Conservation (phyloP, 2,797 vertebrate genomes). For the Cirrhinus molitorella region DNA sequence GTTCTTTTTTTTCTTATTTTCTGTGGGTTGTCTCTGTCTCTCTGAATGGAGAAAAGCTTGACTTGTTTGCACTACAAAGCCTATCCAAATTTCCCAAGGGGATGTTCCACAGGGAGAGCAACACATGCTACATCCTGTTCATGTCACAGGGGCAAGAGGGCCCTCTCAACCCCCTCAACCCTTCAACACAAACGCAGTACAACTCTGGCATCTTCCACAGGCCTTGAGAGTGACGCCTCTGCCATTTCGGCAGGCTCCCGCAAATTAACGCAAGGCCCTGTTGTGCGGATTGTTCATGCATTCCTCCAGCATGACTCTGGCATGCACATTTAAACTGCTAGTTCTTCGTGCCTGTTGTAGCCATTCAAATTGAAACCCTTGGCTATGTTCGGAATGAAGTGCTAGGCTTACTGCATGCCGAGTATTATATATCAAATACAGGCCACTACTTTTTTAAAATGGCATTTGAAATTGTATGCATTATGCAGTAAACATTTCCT, state of each 20-base stretch:
- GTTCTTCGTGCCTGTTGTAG: not conserved
- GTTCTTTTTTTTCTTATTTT: not conserved
- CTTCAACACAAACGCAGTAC: conserved; percentile 1
- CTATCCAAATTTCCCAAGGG: conserved; percentile 43
- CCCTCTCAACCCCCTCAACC: not conserved
- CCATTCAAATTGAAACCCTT: conserved; percentile 15
- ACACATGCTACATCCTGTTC: conserved; percentile 61
- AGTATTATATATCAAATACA: not conserved
- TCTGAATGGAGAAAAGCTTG: conserved; percentile 35
- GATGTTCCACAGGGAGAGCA: conserved; percentile 49
- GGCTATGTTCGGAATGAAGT: conserved; percentile 24
- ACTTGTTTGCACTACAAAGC: conserved; percentile 49
- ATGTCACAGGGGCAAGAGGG: conserved; percentile 47
- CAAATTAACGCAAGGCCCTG: conserved; percentile 50
- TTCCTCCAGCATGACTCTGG: conserved; percentile 56
- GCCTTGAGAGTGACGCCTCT: conserved; percentile 20
- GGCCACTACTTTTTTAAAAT: not conserved
- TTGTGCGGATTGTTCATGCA: conserved; percentile 56
- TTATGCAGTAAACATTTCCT: not conserved
- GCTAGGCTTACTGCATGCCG: not conserved
- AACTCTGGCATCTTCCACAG: conserved; percentile 9
- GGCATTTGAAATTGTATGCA: not conserved
- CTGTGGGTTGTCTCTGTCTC: conserved; percentile 9
- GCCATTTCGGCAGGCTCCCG: conserved; percentile 41
- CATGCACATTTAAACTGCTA: conserved; percentile 40